Evolutionary conservation across 2,888 invertebrate species (phyloP).

Genomic region (Salticus scenicus): DNA sequence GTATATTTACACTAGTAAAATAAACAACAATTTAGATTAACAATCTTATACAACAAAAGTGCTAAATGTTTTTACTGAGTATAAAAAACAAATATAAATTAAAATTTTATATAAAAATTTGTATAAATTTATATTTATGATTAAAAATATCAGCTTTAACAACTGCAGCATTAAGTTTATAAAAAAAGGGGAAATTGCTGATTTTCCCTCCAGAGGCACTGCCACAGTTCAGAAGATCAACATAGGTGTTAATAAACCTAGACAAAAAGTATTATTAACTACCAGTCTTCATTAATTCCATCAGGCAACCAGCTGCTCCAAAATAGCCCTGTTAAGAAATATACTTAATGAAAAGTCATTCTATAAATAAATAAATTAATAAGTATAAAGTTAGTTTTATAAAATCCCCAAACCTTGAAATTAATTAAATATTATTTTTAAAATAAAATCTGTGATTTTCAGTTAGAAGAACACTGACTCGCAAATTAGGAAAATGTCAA

Average conservation of each 20-base stretch:
- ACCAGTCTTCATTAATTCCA: constrained; percentile 81
- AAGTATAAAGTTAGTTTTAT: no score
- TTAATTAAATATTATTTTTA: no score
- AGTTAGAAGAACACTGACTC: no score
- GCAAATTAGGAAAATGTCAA: no score
- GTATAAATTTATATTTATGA: not conserved
- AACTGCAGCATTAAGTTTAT: not conserved
- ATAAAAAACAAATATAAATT: not conserved
- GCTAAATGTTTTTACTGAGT: not conserved
- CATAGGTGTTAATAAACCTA: not conserved
- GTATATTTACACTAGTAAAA: not conserved
- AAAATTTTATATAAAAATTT: not conserved
- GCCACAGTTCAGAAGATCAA: not conserved
- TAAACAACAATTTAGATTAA: not conserved
- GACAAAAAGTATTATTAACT: constrained; percentile 11
- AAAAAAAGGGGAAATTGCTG: not conserved
- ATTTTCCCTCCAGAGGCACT: not conserved
- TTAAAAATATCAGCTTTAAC: constrained; percentile 7
- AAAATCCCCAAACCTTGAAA: no score
- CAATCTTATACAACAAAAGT: not conserved
- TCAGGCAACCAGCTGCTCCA: constrained; percentile 92
- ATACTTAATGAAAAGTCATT: no score
- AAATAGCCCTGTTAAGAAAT: constrained; percentile 83
- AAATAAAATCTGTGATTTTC: no score
- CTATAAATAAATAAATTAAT: no score